A percentile compares a stretch with the other conserved stretches of the same genome.
phyloP scores from a whole-genome alignment of 2,113 vertebrate genomes.

The Siniperca chuatsi region DNA sequence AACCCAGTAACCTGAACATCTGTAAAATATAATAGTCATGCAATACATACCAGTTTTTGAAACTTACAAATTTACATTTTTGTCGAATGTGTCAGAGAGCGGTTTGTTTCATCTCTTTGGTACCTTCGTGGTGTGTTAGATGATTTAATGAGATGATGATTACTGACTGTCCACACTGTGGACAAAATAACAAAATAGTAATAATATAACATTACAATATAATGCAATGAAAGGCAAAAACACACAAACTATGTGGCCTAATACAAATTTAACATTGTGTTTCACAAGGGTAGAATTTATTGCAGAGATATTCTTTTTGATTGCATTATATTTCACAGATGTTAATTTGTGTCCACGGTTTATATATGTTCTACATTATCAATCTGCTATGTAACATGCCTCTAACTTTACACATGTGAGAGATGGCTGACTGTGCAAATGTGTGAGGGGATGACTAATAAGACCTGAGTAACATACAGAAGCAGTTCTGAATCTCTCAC shows the following conservation, averaged over 20 bases:
- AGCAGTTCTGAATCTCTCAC: background rate
- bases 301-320: background rate
- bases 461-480: background rate
- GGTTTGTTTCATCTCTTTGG: background rate
- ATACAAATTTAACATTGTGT: background rate
- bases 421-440: background rate
- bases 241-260: background rate
- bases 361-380: background rate
- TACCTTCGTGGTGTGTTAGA: background rate
- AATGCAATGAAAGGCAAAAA: background rate
- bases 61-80: background rate
- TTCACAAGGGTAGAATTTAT: background rate
- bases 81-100: background rate
- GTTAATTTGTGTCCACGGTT: background rate
- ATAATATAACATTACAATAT: background rate
- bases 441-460: background rate
- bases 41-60: background rate
- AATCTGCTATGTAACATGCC: background rate
- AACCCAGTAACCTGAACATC: conserved; percentile 4
- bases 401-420: background rate
- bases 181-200: background rate
- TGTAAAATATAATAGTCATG: background rate
- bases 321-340: background rate
- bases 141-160: background rate
- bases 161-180: background rate